Conservation (phyloP, 1,140 invertebrate genomes). For the Maconellicoccus hirsutus region DNA sequence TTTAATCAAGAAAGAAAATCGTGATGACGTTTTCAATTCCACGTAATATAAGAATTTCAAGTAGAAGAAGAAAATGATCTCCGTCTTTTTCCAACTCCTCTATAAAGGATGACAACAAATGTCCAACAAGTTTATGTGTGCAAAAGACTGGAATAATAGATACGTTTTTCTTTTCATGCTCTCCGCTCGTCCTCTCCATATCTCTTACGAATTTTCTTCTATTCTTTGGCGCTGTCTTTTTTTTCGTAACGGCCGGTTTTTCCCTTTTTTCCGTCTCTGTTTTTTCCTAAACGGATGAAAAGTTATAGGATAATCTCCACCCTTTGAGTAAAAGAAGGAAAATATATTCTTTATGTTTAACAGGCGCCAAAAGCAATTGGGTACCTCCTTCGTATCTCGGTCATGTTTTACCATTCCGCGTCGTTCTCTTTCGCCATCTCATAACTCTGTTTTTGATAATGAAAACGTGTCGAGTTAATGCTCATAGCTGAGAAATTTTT, state of each 20-base stretch:
- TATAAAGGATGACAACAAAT: constrained; percentile 21
- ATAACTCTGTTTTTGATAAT: constrained; percentile 15
- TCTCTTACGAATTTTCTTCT: constrained; percentile 15
- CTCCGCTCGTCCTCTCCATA: neutral
- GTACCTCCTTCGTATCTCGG: constrained; percentile 21
- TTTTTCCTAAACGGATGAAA: constrained; percentile 19
- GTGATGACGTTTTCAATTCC: constrained; percentile 22
- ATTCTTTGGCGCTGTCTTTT: constrained; percentile 11
- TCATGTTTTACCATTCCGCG: constrained; percentile 15
- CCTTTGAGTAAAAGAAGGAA: constrained; percentile 19
- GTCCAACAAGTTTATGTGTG: constrained; percentile 22
- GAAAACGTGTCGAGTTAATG: constrained; percentile 11
- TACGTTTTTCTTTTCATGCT: constrained; percentile 16
- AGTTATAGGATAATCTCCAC: constrained; percentile 22
- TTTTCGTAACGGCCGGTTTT: constrained; percentile 5
- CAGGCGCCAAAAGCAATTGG: constrained; percentile 21
- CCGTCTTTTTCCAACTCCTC: constrained; percentile 16
- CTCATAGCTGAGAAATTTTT: constrained; percentile 11
- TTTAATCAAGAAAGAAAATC: constrained; percentile 22
- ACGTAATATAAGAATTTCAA: constrained; percentile 17
- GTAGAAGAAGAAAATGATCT: constrained; percentile 11
- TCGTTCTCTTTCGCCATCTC: constrained; percentile 10
- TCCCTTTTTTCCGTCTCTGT: constrained; percentile 15
- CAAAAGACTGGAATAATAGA: constrained; percentile 22
- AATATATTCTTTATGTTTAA: constrained; percentile 23